A percentile compares a stretch with the other conserved stretches of the same genome.
phyloP scores from a whole-genome alignment of 2,797 vertebrate species.

The Podargus strigoides region DNA sequence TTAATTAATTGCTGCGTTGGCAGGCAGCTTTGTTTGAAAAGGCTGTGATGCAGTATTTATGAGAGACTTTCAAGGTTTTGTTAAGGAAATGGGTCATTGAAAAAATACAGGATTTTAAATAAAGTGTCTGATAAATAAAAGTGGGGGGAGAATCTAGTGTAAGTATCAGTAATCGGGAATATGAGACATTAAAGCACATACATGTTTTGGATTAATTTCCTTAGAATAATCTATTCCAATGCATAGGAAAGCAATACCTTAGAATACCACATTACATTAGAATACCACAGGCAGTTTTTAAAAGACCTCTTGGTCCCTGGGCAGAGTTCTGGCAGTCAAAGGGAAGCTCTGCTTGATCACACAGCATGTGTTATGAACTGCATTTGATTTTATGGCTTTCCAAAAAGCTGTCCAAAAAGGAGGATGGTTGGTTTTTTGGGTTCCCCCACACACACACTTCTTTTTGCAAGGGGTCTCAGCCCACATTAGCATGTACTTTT shows the following conservation, averaged over 20 bases:
- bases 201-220: neutral
- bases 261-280: conserved; percentile 5
- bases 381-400: conserved; percentile 70
- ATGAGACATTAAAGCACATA: neutral
- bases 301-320: conserved; percentile 33
- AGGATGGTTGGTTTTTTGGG: neutral
- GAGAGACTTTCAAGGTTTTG: conserved; percentile 18
- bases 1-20: conserved; percentile 50
- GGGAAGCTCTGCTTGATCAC: conserved; percentile 57
- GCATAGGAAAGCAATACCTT: conserved; percentile 29
- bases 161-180: neutral
- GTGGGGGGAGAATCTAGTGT: neutral
- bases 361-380: conserved; percentile 59
- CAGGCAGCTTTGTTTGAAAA: conserved; percentile 5
- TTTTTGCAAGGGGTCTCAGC: neutral
- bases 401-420: conserved; percentile 61
- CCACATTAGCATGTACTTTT: conserved; percentile 18
- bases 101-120: conserved; percentile 21
- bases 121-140: neutral
- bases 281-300: conserved; percentile 5
- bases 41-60: neutral
- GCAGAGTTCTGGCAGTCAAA: conserved; percentile 22
- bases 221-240: conserved; percentile 5
- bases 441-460: neutral
- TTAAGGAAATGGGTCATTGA: conserved; percentile 1